These are phyloP conservation scores for Callorhinus ursinus DNA, from an alignment of 2,113 vertebrate species.

Conservation along the genomic window DNA sequence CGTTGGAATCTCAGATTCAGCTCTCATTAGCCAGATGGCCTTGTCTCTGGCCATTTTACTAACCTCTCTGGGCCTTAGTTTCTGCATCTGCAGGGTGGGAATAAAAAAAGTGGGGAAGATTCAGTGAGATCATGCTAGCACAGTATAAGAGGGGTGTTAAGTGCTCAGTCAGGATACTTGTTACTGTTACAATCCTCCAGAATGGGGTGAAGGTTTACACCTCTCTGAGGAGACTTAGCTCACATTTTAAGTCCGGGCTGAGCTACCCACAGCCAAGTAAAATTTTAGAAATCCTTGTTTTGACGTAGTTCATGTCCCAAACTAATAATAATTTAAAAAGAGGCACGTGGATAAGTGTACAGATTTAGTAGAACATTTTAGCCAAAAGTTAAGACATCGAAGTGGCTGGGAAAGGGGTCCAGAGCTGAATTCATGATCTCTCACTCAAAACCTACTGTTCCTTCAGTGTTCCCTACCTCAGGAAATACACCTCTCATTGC, in stretches of 20 bases:
- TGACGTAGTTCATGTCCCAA: neutral
- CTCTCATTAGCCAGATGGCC: neutral
- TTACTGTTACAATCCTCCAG: too few relatives aligned
- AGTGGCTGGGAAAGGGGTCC: neutral
- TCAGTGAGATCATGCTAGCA: neutral
- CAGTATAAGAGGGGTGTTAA: accelerated
- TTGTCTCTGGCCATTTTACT: neutral
- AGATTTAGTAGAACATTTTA: neutral
- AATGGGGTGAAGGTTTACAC: neutral
- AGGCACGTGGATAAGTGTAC: neutral
- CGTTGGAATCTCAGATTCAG: neutral
- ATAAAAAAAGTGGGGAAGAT: neutral
- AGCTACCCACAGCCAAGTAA: neutral
- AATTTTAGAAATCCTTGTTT: conserved; percentile 16
- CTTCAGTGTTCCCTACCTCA: neutral
- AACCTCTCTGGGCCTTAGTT: neutral
- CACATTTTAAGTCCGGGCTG: neutral
- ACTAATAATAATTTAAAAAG: neutral
- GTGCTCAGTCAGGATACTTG: neutral
- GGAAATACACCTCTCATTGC: neutral
- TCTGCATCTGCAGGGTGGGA: neutral
- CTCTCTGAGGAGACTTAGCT: neutral
- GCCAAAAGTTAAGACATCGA: neutral
- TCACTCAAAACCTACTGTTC: neutral
- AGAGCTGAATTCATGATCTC: conserved; percentile 8